Evolutionary conservation across 2,113 vertebrate species (phyloP).

Genomic region (Neotoma lepida): DNA sequence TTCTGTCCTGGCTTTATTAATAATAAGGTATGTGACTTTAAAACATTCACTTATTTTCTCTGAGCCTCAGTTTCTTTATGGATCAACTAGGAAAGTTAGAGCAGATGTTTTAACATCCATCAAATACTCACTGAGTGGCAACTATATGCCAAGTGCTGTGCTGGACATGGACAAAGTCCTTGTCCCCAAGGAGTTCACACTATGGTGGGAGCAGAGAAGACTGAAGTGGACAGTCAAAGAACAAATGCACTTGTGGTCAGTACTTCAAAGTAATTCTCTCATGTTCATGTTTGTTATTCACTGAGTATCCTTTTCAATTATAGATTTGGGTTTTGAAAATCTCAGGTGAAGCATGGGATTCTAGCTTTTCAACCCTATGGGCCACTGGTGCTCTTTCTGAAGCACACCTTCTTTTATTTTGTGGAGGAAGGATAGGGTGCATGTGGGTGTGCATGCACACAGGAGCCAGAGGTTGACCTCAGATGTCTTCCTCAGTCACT

Average conservation of each 20-base stretch:
- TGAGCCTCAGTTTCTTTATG: background rate
- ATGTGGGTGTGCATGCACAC: background rate
- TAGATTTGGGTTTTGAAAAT: background rate
- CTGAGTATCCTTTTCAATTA: background rate
- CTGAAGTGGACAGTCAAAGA: background rate
- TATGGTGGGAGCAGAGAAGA: background rate
- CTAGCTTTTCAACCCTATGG: background rate
- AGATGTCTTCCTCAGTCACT: background rate
- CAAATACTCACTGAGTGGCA: background rate
- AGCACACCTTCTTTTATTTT: background rate
- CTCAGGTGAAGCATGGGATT: background rate
- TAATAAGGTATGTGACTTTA: background rate
- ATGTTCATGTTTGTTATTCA: background rate
- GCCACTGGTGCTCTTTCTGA: background rate
- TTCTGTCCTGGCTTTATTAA: background rate
- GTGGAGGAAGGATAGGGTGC: too few relatives aligned
- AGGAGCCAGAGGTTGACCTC: background rate
- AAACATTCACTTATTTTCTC: background rate
- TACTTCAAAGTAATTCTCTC: background rate
- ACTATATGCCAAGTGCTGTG: background rate
- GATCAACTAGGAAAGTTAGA: conserved; percentile 8
- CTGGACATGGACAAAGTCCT: background rate
- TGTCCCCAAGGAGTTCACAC: background rate
- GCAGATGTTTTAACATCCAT: background rate
- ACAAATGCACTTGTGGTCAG: background rate